phyloP scores from a whole-genome alignment of 2,888 invertebrate species.

The Heliconius ethilla region DNA sequence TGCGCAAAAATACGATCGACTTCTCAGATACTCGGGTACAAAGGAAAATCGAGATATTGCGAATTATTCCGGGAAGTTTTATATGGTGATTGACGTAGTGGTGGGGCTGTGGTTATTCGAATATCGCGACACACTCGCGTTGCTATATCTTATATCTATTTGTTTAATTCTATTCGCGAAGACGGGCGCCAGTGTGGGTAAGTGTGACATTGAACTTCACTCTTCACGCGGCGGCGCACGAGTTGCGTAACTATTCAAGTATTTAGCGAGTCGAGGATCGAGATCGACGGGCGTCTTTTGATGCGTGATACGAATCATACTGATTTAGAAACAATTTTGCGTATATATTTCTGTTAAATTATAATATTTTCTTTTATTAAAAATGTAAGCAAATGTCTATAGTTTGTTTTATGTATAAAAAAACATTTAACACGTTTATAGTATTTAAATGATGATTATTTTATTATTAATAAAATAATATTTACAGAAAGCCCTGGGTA shows the following conservation, averaged over 20 bases:
- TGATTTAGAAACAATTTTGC: not conserved
- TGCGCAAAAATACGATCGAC: constrained; percentile 66
- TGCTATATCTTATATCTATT: constrained; percentile 48
- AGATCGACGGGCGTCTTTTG: constrained; percentile 5
- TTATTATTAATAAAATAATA: not conserved
- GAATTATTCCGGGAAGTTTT: constrained; percentile 76
- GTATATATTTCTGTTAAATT: not conserved
- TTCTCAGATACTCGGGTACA: constrained; percentile 58
- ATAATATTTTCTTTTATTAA: not conserved
- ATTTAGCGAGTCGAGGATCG: constrained; percentile 1
- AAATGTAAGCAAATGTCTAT: not conserved
- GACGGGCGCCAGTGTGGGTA: constrained; percentile 57
- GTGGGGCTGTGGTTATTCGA: constrained; percentile 73
- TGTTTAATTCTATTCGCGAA: constrained; percentile 43
- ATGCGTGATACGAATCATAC: not conserved
- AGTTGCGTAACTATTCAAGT: constrained; percentile 69
- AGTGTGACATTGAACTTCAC: constrained; percentile 81
- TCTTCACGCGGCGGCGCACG: constrained; percentile 67
- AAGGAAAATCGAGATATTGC: constrained; percentile 71
- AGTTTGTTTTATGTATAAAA: not conserved
- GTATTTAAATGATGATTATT: not conserved
- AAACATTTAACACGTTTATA: not conserved
- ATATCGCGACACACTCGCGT: constrained; percentile 55
- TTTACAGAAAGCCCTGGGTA: not conserved
- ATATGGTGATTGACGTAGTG: constrained; percentile 74